phyloP scores from a whole-genome alignment of 2,113 vertebrate species.

The Malaclemys terrapin region DNA sequence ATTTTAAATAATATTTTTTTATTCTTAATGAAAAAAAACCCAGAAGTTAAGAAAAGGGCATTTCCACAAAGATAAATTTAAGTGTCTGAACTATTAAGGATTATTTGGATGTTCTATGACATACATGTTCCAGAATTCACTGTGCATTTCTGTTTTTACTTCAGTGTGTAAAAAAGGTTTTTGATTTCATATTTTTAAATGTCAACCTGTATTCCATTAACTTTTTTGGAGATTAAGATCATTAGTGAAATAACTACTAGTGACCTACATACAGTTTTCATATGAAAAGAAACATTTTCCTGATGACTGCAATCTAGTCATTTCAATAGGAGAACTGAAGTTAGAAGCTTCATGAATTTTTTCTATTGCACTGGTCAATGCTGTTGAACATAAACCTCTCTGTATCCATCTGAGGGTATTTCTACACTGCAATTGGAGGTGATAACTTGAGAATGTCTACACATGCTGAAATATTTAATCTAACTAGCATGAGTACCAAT shows the following conservation, averaged over 20 bases:
- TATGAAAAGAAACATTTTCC: not conserved
- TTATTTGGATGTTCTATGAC: not conserved
- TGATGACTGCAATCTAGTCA: not conserved
- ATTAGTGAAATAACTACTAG: not conserved
- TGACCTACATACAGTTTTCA: conserved; percentile 1
- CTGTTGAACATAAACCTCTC: not conserved
- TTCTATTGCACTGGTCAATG: not conserved
- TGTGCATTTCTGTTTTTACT: not conserved
- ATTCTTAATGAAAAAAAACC: not conserved
- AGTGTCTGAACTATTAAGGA: not conserved
- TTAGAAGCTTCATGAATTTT: not conserved
- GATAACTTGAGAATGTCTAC: not conserved
- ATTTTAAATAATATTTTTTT: too few species aligned
- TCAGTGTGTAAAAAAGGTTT: not conserved
- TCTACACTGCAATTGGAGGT: not conserved
- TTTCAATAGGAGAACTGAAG: not conserved
- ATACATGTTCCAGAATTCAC: not conserved
- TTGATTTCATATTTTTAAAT: fast-evolving
- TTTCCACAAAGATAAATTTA: not conserved
- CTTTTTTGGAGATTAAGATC: not conserved
- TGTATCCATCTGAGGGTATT: not conserved
- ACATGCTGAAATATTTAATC: not conserved
- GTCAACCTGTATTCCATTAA: not conserved
- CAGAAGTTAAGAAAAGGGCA: fast-evolving
- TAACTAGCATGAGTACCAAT: not conserved